These are phyloP conservation scores for Gambusia holbrooki DNA, from an alignment of 2,113 vertebrate genomes.

Conservation along the genomic window DNA sequence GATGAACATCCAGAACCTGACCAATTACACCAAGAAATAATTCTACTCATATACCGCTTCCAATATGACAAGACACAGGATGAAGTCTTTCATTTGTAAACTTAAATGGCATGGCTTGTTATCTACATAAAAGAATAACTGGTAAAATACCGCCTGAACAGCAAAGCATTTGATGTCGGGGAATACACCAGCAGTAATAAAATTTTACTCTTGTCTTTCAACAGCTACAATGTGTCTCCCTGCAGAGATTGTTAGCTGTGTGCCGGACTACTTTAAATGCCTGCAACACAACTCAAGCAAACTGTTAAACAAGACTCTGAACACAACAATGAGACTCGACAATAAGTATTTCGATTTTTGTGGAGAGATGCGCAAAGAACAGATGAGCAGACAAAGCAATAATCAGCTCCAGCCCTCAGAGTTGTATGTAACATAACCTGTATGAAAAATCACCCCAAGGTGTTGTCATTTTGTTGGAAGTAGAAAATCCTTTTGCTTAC, in stretches of 20 bases:
- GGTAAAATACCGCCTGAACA: not conserved
- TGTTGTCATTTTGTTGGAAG: not conserved
- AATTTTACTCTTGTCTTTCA: not conserved
- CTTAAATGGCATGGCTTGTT: not conserved
- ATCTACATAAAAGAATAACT: not conserved
- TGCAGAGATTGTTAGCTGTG: slow-evolving; percentile 4
- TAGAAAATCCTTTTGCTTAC: not conserved
- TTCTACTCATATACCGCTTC: not conserved
- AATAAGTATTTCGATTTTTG: not conserved
- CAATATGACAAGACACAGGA: not conserved
- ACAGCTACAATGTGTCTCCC: not conserved
- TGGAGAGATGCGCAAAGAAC: not conserved
- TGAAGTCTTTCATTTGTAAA: not conserved
- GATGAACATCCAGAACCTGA: not conserved
- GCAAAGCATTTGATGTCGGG: not conserved
- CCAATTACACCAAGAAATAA: not conserved
- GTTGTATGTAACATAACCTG: not conserved
- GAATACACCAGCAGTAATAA: slow-evolving; percentile 1
- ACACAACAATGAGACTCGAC: not conserved
- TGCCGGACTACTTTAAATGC: not conserved
- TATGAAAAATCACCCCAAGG: not conserved
- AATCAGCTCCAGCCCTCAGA: not conserved
- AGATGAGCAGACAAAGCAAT: not conserved
- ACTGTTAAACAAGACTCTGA: slow-evolving; percentile 1
- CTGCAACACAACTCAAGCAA: slow-evolving; percentile 2